Percentiles rank a stretch among this genome's conserved stretches.
Evolutionary conservation across 2,888 invertebrate genomes (phyloP).

Genomic region (Cryptocephalus moraei): DNA sequence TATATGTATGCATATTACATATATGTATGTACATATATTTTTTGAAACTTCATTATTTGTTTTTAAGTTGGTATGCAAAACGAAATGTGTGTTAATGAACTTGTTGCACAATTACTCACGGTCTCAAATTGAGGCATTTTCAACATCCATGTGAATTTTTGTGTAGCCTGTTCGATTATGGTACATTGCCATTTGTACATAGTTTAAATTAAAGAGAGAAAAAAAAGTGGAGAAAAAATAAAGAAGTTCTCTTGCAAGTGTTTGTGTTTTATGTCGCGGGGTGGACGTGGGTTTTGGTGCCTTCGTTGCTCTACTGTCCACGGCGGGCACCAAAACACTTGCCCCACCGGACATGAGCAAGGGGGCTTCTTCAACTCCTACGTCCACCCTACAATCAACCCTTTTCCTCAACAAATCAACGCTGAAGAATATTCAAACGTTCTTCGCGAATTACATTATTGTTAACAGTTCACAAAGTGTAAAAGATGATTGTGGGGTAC

Average conservation of each 20-base stretch:
- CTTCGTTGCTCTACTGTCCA: slow-evolving; percentile 38
- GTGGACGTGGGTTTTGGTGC: slow-evolving; percentile 50
- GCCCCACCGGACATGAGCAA: slow-evolving; percentile 40
- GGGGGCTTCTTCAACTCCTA: slow-evolving; percentile 38
- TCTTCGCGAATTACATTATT: no score
- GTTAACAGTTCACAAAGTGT: neutral
- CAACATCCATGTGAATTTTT: no score
- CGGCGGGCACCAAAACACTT: slow-evolving; percentile 43
- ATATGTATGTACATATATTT: no score
- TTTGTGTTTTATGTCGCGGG: slow-evolving; percentile 36
- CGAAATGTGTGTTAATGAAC: no score
- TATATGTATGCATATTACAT: no score
- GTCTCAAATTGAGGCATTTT: no score
- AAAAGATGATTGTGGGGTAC: slow-evolving; percentile 3
- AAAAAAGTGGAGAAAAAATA: slow-evolving; percentile 25
- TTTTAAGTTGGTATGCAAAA: no score
- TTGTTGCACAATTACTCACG: no score
- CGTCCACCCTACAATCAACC: slow-evolving; percentile 23
- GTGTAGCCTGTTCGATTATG: no score
- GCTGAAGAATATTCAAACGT: neutral
- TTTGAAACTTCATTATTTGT: no score
- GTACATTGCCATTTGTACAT: no score
- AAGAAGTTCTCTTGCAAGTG: slow-evolving; percentile 40
- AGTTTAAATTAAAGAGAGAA: no score
- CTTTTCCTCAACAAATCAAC: neutral